A percentile compares a stretch with the other conserved stretches of the same genome.
These are phyloP conservation scores for Sycophila sp. DNA, from an alignment of 1,140 invertebrate genomes.

Conservation along the genomic window DNA sequence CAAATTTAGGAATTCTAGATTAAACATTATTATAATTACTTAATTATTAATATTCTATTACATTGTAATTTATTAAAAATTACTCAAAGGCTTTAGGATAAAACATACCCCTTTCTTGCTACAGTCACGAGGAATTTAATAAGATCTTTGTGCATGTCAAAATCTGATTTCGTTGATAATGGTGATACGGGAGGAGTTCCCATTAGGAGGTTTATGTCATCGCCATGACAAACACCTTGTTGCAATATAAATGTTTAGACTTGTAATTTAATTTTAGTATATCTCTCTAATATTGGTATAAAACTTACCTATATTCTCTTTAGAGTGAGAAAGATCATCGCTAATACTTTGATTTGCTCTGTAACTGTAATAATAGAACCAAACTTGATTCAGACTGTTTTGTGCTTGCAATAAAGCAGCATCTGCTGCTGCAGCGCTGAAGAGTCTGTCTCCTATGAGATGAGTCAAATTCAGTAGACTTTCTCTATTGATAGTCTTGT, in stretches of 20 bases:
- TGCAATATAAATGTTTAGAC: background rate
- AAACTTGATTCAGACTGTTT: background rate
- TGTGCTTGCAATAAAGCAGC: background rate
- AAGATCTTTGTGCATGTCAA: background rate
- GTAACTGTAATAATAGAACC: slow-evolving; percentile 10
- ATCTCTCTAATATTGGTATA: background rate
- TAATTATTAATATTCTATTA: background rate
- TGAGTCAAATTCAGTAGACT: slow-evolving; percentile 51
- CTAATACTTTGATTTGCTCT: background rate
- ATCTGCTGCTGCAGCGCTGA: slow-evolving; percentile 38
- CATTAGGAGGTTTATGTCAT: background rate
- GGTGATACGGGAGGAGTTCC: background rate
- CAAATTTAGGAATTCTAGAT: slow-evolving; percentile 2
- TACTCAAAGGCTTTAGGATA: background rate
- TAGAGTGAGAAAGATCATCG: background rate
- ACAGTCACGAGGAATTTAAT: slow-evolving; percentile 2
- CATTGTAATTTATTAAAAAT: background rate
- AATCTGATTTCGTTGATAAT: background rate
- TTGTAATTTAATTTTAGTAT: background rate
- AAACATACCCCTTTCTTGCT: background rate
- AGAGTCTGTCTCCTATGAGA: slow-evolving; percentile 68
- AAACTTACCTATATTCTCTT: background rate
- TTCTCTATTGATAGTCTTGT: slow-evolving; percentile 51
- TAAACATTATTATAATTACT: background rate
- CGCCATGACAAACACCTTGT: slow-evolving; percentile 4